Percentiles rank a stretch among this genome's conserved stretches.
These are phyloP conservation scores for Gymnoscopelus braueri DNA, from an alignment of 2,797 vertebrate species.

Conservation along the genomic window DNA sequence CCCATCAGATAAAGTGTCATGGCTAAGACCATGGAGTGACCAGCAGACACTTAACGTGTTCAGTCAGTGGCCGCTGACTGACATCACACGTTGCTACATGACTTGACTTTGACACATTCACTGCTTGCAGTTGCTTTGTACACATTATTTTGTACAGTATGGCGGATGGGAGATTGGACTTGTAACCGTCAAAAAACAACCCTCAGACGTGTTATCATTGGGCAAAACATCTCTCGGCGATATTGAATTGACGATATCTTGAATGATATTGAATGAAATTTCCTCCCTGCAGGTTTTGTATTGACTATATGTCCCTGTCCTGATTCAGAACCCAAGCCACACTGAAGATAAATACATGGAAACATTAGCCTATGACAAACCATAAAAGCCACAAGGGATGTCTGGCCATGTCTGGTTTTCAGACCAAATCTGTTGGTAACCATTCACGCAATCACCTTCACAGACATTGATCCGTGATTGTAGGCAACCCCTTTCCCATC, in stretches of 20 bases:
- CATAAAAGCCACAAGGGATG: slow-evolving; percentile 16
- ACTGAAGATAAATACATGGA: slow-evolving; percentile 25
- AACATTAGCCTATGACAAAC: slow-evolving; percentile 41
- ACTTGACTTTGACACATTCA: slow-evolving; percentile 32
- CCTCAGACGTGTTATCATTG: slow-evolving; percentile 48
- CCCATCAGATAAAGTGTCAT: slow-evolving; percentile 56
- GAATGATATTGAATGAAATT: slow-evolving; percentile 27
- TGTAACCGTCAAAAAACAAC: slow-evolving; percentile 54
- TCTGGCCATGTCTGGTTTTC: slow-evolving; percentile 33
- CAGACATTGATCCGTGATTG: slow-evolving; percentile 74
- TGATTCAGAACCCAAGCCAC: slow-evolving; percentile 26
- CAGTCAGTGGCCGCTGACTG: slow-evolving; percentile 55
- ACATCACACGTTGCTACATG: slow-evolving; percentile 52
- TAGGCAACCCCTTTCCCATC: slow-evolving; percentile 67
- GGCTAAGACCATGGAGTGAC: slow-evolving; percentile 56
- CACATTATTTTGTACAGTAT: slow-evolving; percentile 43
- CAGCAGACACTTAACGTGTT: slow-evolving; percentile 44
- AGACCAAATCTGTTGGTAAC: slow-evolving; percentile 40
- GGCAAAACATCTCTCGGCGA: slow-evolving; percentile 24
- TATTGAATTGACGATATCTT: too few species aligned
- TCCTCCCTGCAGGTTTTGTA: slow-evolving; percentile 22
- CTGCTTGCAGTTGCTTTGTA: slow-evolving; percentile 40
- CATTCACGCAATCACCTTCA: slow-evolving; percentile 37
- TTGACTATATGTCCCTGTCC: slow-evolving; percentile 24
- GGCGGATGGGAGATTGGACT: slow-evolving; percentile 19